Evolutionary conservation across 2,797 vertebrate species (phyloP).

Genomic region (Rhinoraja longicauda): DNA sequence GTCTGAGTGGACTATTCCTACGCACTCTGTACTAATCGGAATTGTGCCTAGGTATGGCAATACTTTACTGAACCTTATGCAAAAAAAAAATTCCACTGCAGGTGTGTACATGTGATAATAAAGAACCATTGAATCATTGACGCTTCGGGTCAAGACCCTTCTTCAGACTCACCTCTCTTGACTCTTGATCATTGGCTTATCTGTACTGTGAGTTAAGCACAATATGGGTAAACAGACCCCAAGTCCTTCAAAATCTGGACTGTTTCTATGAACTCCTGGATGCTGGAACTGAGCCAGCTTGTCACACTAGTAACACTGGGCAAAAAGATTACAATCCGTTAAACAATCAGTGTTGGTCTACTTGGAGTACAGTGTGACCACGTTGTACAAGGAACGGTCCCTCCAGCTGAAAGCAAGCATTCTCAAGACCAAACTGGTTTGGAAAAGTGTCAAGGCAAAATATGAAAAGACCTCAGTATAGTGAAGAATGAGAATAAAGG

Average conservation of each 20-base stretch:
- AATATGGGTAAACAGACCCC: background rate
- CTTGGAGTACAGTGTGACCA: conserved; percentile 7
- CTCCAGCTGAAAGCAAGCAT: conserved; percentile 18
- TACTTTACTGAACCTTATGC: no score
- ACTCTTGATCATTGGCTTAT: background rate
- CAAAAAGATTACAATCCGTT: background rate
- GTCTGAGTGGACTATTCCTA: no score
- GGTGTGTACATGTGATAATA: no score
- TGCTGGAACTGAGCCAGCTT: background rate
- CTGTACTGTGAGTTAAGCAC: background rate
- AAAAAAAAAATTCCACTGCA: no score
- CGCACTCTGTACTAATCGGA: no score
- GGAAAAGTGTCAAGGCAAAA: conserved; percentile 34
- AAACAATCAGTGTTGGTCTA: background rate
- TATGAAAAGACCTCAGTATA: conserved; percentile 28
- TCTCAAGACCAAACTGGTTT: conserved; percentile 3
- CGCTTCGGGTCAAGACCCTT: no score
- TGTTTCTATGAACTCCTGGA: background rate
- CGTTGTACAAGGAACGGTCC: background rate
- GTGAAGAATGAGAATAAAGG: conserved; percentile 31
- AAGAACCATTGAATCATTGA: no score
- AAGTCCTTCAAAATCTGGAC: background rate
- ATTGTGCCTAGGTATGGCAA: no score
- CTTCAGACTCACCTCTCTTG: no score
- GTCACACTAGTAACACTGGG: background rate